Percentiles rank a stretch among this genome's conserved stretches.
Evolutionary conservation across 1,140 invertebrate species (phyloP).

Genomic region (Xylocopa sonorina): DNA sequence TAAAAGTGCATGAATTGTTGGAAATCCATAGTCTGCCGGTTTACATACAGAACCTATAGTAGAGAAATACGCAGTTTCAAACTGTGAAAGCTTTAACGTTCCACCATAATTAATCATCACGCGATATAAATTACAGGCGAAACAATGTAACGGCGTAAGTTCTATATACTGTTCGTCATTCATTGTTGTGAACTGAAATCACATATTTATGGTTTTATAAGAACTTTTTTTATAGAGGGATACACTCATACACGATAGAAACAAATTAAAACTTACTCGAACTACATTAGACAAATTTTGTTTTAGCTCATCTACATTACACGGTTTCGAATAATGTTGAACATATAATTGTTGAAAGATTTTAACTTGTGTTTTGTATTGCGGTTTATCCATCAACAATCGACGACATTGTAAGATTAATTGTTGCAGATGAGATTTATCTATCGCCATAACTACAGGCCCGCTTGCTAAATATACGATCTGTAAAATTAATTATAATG

Average conservation of each 20-base stretch:
- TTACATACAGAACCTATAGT: conserved; percentile 83
- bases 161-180: conserved; percentile 80
- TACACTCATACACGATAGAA: background rate
- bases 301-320: conserved; percentile 80
- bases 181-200: conserved; percentile 69
- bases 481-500: conserved; percentile 53
- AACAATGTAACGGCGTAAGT: conserved; percentile 83
- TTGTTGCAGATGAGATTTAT: conserved; percentile 78
- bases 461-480: conserved; percentile 72
- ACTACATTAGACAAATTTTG: conserved; percentile 82
- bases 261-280: conserved; percentile 73
- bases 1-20: conserved; percentile 81
- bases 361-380: conserved; percentile 79
- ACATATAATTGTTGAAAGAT: conserved; percentile 81
- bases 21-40: conserved; percentile 83
- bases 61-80: conserved; percentile 83
- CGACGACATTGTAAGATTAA: conserved; percentile 82
- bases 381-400: conserved; percentile 83
- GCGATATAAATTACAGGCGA: conserved; percentile 84
- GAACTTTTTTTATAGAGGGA: background rate
- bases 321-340: conserved; percentile 79
- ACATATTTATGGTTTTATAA: conserved; percentile 53
- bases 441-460: conserved; percentile 75
- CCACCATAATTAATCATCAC: conserved; percentile 83
- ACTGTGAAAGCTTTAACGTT: conserved; percentile 81